Base-by-base conservation (phyloP, 2,888 invertebrate genomes). In the Callinectes sapidus region DNA sequence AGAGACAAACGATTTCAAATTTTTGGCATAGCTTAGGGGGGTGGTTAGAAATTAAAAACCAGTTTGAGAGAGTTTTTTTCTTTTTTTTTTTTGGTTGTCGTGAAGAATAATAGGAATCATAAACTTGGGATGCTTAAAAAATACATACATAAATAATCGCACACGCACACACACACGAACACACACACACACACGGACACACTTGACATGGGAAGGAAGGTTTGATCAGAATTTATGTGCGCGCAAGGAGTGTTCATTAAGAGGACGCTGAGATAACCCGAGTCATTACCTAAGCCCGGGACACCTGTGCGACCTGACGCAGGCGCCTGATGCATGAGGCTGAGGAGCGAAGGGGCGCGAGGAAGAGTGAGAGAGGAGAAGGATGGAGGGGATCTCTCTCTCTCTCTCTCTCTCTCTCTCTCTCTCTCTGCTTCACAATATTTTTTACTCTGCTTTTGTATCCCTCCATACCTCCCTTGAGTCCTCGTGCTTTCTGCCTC, bases 371-470 rank as follows among this genome's bases (percentile, higher is more conserved):
- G 35, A 35, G 32, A 8, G 35, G 35, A 35, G 35, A 3, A 8
- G 35, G 14, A 32, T 28, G 1, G 32, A 13, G 77, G 14, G 77
- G 32, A 2, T 87, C 35, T 87, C 87, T 87, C 28, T 87, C 87
- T 88, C 32, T 55, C 55, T 55, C 14, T 88, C 88, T 88, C 14
- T 88, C 55, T 88, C 28, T 88, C 88, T 88, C 55, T 88, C 88
- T 88, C 88, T 88, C 88, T 55, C 55, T 55, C 88, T 55, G 32
- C 28, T 42, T 55, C 23, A 71, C 35, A 81, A 81, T 81, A 32
- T 81, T 81, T 81, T 81, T 32, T n/a, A n/a, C 28, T 13, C 35
- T 18, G 0, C 28, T 77, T 81, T 81, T 81, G 35, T 81, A 16
- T n/a, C 35, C 0, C 28, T 32, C 32, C 18, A 81, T 48, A 5